These are phyloP conservation scores for Aricia agestis DNA, from an alignment of 1,140 invertebrate species.

Conservation along the genomic window DNA sequence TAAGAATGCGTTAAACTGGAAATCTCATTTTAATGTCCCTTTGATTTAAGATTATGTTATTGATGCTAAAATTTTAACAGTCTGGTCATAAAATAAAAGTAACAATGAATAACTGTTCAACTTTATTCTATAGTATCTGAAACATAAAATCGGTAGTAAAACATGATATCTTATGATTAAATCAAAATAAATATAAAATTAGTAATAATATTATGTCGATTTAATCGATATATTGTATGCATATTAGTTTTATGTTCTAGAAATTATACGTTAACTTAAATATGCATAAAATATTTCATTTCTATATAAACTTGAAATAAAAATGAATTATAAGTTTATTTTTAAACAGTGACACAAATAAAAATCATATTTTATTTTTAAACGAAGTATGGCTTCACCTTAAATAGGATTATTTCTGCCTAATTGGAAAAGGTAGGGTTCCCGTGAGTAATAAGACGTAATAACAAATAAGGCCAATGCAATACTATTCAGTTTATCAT, in stretches of 20 bases:
- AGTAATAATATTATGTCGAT: no score
- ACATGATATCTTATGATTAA: background rate
- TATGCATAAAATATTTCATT: no score
- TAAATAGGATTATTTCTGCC: background rate
- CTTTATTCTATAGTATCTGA: background rate
- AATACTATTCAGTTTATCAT: background rate
- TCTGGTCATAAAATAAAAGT: background rate
- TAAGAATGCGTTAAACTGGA: background rate
- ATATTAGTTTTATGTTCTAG: no score
- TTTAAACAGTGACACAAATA: background rate
- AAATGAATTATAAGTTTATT: background rate
- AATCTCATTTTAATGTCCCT: background rate
- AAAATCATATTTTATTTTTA: background rate
- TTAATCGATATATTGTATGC: no score
- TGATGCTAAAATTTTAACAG: slow-evolving; percentile 6
- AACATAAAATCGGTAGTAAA: background rate
- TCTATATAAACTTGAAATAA: no score
- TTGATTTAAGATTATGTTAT: slow-evolving; percentile 10
- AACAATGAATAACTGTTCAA: background rate
- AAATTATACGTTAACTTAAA: no score
- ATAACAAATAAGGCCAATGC: background rate
- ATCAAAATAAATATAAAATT: no score
- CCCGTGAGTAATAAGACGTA: background rate
- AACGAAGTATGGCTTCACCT: background rate
- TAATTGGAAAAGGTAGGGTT: background rate